phyloP scores from a whole-genome alignment of 2,113 vertebrate species.

The Ciconia boyciana region DNA sequence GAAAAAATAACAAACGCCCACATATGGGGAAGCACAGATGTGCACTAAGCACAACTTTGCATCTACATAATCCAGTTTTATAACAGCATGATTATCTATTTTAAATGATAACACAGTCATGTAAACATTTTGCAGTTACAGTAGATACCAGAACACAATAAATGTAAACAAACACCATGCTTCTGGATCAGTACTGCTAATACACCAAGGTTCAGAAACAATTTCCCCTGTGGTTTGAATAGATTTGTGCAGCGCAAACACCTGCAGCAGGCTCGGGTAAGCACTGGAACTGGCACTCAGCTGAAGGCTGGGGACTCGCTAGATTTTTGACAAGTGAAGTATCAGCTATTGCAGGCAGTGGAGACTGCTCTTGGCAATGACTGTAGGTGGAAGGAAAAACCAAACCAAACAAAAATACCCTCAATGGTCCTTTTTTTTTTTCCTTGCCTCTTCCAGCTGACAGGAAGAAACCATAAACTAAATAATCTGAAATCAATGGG shows the following conservation, averaged over 20 bases:
- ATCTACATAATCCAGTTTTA: neutral
- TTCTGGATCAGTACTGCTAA: neutral
- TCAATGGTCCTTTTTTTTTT: neutral
- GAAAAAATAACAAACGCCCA: neutral
- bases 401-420: neutral
- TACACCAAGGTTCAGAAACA: neutral
- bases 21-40: neutral
- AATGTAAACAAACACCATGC: neutral
- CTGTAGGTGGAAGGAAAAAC: neutral
- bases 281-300: neutral
- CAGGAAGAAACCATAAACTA: neutral
- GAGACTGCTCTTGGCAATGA: neutral
- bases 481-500: neutral
- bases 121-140: neutral
- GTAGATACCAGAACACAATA: neutral
- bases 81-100: neutral
- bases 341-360: neutral
- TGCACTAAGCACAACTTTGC: neutral
- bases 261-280: neutral
- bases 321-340: neutral
- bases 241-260: neutral
- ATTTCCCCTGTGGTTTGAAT: neutral
- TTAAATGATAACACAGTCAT: neutral
- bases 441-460: neutral
- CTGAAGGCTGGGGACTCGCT: neutral